These are phyloP conservation scores for Lutraria rhynchaena DNA, from an alignment of 1,140 invertebrate species.

Conservation along the genomic window DNA sequence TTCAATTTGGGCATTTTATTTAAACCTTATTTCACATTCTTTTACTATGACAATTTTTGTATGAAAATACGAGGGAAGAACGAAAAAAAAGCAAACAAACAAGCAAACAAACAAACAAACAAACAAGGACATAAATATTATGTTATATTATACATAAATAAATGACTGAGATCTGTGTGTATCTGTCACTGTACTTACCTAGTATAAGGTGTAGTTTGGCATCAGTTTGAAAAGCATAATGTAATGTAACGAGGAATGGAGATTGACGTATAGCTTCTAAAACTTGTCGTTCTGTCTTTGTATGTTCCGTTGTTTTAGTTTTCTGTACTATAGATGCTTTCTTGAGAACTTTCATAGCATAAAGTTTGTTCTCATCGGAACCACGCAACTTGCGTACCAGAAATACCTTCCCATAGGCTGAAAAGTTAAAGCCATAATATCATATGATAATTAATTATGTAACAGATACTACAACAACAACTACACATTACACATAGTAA, in stretches of 20 bases:
- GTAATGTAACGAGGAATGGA: slow-evolving; percentile 96
- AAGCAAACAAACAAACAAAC: no score
- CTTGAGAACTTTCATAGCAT: slow-evolving; percentile 99
- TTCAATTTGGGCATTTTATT: no score
- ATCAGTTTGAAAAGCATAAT: slow-evolving; percentile 99
- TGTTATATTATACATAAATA: no score
- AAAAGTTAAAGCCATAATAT: slow-evolving; percentile 62
- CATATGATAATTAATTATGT: no score
- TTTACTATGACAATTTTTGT: no score
- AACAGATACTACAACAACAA: no score
- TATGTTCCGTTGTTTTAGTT: slow-evolving; percentile 82
- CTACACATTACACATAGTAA: no score
- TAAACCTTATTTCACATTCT: no score
- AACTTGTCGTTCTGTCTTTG: slow-evolving; percentile 96
- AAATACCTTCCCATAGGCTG: slow-evolving; percentile 88
- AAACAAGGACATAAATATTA: no score
- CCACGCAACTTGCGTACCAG: slow-evolving; percentile 94
- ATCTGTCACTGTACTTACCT: slow-evolving; percentile 68
- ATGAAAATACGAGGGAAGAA: no score
- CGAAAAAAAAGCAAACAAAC: no score
- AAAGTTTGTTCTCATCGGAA: slow-evolving; percentile 96
- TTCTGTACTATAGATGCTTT: slow-evolving; percentile 91
- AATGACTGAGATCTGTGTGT: no score
- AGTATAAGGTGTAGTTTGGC: slow-evolving; percentile 99
- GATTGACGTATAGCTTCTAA: slow-evolving; percentile 98